phyloP scores from a whole-genome alignment of 2,888 invertebrate genomes.

The Mythimna lalbum region DNA sequence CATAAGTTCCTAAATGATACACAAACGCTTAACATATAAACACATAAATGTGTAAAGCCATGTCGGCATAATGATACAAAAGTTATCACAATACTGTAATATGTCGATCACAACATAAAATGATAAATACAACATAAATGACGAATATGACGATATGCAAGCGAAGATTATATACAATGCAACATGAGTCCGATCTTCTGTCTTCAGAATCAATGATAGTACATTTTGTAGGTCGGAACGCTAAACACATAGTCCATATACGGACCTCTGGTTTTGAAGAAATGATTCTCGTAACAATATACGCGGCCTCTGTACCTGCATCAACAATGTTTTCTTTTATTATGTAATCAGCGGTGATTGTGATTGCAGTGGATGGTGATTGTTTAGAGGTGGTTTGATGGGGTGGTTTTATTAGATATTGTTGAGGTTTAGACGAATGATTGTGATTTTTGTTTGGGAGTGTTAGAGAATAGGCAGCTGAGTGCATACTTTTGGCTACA shows the following conservation, averaged over 20 bases:
- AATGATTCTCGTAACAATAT: slow-evolving; percentile 90
- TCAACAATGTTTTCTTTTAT: slow-evolving; percentile 80
- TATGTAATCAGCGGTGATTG: slow-evolving; percentile 62
- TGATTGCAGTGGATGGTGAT: slow-evolving; percentile 46
- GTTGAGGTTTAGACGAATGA: slow-evolving; percentile 21
- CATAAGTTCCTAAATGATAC: slow-evolving; percentile 74
- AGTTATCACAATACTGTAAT: slow-evolving; percentile 86
- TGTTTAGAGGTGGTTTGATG: slow-evolving; percentile 25
- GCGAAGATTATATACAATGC: slow-evolving; percentile 80
- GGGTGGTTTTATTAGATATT: slow-evolving; percentile 6
- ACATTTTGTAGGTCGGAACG: slow-evolving; percentile 89
- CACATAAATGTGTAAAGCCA: slow-evolving; percentile 70
- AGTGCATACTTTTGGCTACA: slow-evolving; percentile 32
- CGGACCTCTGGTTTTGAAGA: slow-evolving; percentile 88
- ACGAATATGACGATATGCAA: slow-evolving; percentile 72
- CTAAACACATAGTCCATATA: slow-evolving; percentile 89
- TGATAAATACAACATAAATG: slow-evolving; percentile 79
- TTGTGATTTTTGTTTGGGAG: slow-evolving; percentile 1
- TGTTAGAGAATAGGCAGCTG: slow-evolving; percentile 30
- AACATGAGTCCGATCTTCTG: slow-evolving; percentile 69
- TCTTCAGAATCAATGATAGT: slow-evolving; percentile 83
- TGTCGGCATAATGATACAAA: slow-evolving; percentile 68
- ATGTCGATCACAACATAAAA: slow-evolving; percentile 84
- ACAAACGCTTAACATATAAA: slow-evolving; percentile 66
- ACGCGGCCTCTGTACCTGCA: slow-evolving; percentile 90